Percentiles rank a stretch among this genome's conserved stretches.
Evolutionary conservation across 2,797 vertebrate species (phyloP).

Genomic region (Neosilurus hyrtlii): DNA sequence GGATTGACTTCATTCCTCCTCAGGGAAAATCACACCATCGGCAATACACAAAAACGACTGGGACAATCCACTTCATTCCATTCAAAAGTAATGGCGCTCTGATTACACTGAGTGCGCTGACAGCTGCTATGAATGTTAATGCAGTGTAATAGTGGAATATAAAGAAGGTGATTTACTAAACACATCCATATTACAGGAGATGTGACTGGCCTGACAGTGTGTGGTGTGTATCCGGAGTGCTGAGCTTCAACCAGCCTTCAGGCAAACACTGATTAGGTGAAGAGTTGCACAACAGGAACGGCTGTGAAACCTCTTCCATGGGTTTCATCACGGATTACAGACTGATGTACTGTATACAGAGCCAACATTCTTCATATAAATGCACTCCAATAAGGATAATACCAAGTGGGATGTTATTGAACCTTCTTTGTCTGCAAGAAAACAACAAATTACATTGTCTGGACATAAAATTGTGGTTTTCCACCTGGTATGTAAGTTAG

Average conservation of each 20-base stretch:
- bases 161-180: slow-evolving; percentile 28
- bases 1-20: not conserved
- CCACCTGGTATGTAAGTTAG: too few relatives aligned
- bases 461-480: not conserved
- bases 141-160: not conserved
- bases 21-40: not conserved
- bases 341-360: not conserved
- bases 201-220: not conserved
- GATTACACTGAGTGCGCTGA: not conserved
- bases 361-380: not conserved
- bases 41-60: not conserved
- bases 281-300: not conserved
- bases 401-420: not conserved
- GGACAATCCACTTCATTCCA: not conserved
- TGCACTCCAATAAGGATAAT: not conserved
- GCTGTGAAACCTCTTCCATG: not conserved
- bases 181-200: not conserved
- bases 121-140: not conserved
- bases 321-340: not conserved
- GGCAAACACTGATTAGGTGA: not conserved
- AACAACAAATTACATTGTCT: not conserved
- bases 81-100: not conserved
- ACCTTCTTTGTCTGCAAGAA: not conserved
- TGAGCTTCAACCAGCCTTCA: not conserved
- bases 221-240: not conserved